These are phyloP conservation scores for Cygnus atratus DNA, from an alignment of 2,113 vertebrate genomes.

Conservation along the genomic window DNA sequence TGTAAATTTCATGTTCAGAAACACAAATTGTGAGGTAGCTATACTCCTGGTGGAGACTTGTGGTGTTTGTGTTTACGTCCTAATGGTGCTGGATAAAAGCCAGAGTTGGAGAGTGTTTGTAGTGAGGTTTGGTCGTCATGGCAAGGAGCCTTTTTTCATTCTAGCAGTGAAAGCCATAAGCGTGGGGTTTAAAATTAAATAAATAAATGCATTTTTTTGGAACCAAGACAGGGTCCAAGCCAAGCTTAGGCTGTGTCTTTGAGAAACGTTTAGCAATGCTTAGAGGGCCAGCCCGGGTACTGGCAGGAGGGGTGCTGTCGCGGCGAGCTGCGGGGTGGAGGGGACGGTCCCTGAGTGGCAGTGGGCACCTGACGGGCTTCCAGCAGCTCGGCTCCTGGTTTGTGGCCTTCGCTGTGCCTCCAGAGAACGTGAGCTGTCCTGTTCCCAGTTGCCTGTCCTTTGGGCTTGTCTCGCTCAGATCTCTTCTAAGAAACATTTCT, in stretches of 20 bases:
- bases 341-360: background rate
- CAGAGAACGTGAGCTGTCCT: background rate
- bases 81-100: background rate
- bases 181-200: background rate
- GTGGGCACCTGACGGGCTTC: fast-evolving
- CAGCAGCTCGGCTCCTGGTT: background rate
- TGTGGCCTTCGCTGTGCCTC: background rate
- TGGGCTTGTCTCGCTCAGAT: background rate
- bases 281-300: too few relatives aligned
- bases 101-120: background rate
- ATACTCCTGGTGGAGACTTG: fast-evolving
- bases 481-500: fast-evolving
- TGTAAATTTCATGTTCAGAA: background rate
- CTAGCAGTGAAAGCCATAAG: background rate
- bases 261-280: background rate
- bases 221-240: background rate
- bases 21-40: fast-evolving
- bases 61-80: background rate
- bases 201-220: too few relatives aligned
- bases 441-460: background rate
- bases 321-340: background rate
- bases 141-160: background rate
- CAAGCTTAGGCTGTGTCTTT: background rate
- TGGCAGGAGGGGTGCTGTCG: too few relatives aligned
- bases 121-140: background rate